phyloP scores from a whole-genome alignment of 1,140 invertebrate genomes.

The Temnothorax longispinosus region DNA sequence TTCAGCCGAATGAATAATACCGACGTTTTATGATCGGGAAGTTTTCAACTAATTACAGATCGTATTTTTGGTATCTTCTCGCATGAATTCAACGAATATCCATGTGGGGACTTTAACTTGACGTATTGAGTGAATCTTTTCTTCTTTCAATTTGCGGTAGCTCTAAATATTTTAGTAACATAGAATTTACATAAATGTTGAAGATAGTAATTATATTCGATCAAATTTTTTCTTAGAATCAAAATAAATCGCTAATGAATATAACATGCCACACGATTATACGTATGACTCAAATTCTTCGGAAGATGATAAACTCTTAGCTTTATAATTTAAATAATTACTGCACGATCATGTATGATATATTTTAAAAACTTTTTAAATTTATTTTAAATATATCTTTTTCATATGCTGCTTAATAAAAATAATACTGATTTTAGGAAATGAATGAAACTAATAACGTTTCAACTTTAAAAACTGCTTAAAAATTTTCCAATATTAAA shows the following conservation, averaged over 20 bases:
- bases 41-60: slow-evolving; percentile 5
- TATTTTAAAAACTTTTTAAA: neutral
- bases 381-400: neutral
- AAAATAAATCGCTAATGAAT: neutral
- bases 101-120: neutral
- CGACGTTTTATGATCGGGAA: neutral
- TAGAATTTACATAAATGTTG: neutral
- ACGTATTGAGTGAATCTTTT: neutral
- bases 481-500: neutral
- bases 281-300: neutral
- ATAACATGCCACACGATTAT: neutral
- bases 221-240: neutral
- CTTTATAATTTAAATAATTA: neutral
- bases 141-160: neutral
- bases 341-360: neutral
- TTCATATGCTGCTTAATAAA: neutral
- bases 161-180: neutral
- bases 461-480: neutral
- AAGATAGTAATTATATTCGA: neutral
- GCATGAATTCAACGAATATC: neutral
- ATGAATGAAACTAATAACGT: no score
- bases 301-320: neutral
- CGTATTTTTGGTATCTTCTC: neutral
- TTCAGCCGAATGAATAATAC: neutral
- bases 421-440: no score